Evolutionary conservation across 2,888 invertebrate species (phyloP).

Genomic region (Listrodromus nycthemerus): DNA sequence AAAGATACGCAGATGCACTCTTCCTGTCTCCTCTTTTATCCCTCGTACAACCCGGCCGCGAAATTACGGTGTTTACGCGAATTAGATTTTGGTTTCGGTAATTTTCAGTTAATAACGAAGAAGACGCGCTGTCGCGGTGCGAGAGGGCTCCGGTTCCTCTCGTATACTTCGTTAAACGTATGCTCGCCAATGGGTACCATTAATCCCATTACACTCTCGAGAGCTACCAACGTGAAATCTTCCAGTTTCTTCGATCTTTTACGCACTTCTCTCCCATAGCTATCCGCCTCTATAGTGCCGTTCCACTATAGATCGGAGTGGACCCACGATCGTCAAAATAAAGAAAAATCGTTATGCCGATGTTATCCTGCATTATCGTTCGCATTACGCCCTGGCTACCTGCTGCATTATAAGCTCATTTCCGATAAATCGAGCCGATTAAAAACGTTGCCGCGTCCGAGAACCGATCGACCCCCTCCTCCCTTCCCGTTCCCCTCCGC

Average conservation of each 20-base stretch:
- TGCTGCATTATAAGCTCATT: slow-evolving; percentile 80
- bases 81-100: slow-evolving; percentile 83
- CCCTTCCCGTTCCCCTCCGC: slow-evolving; percentile 17
- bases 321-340: slow-evolving; percentile 44
- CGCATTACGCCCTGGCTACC: slow-evolving; percentile 77
- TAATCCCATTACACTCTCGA: slow-evolving; percentile 78
- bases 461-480: slow-evolving; percentile 54
- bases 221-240: slow-evolving; percentile 72
- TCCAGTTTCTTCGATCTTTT: slow-evolving; percentile 52
- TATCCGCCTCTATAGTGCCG: neutral
- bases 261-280: slow-evolving; percentile 41
- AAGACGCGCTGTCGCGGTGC: slow-evolving; percentile 61
- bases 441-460: slow-evolving; percentile 75
- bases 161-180: slow-evolving; percentile 53
- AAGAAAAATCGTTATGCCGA: slow-evolving; percentile 50
- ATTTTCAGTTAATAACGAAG: slow-evolving; percentile 82
- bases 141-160: slow-evolving; percentile 57
- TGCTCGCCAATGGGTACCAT: slow-evolving; percentile 71
- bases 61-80: slow-evolving; percentile 82
- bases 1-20: slow-evolving; percentile 31
- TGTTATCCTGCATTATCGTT: slow-evolving; percentile 74
- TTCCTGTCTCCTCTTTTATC: slow-evolving; percentile 25
- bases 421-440: slow-evolving; percentile 80
- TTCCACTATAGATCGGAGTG: neutral
- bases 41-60: slow-evolving; percentile 65